Conservation (phyloP, 2,797 vertebrate species). For the Fratercula arctica region DNA sequence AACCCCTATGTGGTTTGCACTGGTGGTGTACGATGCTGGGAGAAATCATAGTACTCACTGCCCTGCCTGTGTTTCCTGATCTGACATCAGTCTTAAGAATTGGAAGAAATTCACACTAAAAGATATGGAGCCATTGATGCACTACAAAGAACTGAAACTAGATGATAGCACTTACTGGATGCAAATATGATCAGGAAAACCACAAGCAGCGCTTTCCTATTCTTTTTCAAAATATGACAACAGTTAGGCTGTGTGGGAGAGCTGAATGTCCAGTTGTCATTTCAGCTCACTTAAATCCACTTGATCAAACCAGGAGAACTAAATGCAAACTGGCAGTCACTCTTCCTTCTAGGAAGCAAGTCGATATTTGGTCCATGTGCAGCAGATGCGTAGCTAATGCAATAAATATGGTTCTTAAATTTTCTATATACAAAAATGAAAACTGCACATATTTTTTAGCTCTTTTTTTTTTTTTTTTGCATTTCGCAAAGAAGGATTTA, state of each 20-base stretch:
- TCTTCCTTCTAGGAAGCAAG: slow-evolving; percentile 52
- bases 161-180: not conserved
- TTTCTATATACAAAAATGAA: not conserved
- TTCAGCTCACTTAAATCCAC: slow-evolving; percentile 35
- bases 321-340: slow-evolving; percentile 47
- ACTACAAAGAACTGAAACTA: slow-evolving; percentile 30
- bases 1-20: not conserved
- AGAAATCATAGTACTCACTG: not conserved
- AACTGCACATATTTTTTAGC: not conserved
- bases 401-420: slow-evolving; percentile 45
- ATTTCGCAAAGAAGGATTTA: not conserved
- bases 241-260: not conserved
- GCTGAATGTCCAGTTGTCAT: slow-evolving; percentile 49
- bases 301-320: slow-evolving; percentile 18
- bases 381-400: slow-evolving; percentile 43
- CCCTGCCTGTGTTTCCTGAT: not conserved
- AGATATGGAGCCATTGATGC: not conserved
- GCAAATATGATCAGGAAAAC: not conserved
- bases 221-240: not conserved
- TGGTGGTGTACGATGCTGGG: not conserved
- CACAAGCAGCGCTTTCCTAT: not conserved
- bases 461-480: not conserved
- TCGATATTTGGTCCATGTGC: not conserved
- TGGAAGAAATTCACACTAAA: slow-evolving; percentile 33
- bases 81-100: not conserved